phyloP scores from a whole-genome alignment of 2,797 vertebrate genomes.

The Garrulus glandarius region DNA sequence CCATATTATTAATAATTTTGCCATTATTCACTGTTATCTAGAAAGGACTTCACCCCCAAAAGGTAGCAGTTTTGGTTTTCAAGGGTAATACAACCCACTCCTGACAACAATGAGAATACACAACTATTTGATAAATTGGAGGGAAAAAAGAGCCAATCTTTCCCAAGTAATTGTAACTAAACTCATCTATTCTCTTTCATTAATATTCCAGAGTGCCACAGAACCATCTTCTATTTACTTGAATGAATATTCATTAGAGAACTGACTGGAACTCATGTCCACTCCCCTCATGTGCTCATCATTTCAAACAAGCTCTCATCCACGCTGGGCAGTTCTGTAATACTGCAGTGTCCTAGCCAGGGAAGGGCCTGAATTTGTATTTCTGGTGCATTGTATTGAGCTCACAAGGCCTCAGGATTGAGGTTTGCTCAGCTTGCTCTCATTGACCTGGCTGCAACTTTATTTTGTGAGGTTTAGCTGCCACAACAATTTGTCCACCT shows the following conservation, averaged over 20 bases:
- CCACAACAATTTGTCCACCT: background rate
- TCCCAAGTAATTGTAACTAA: background rate
- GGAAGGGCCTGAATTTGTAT: background rate
- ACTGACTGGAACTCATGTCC: background rate
- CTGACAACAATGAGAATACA: background rate
- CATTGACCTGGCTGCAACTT: background rate
- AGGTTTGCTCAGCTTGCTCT: background rate
- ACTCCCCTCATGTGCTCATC: background rate
- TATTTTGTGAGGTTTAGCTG: background rate
- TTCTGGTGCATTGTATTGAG: background rate
- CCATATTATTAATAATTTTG: background rate
- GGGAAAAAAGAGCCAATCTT: background rate
- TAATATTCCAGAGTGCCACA: background rate
- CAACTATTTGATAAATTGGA: background rate
- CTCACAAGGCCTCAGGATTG: background rate
- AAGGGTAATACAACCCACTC: background rate
- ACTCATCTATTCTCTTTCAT: background rate
- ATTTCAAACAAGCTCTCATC: background rate
- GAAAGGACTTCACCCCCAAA: background rate
- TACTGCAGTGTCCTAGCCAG: background rate
- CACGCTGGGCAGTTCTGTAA: background rate
- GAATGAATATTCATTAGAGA: background rate
- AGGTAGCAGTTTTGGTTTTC: background rate
- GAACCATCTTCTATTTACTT: background rate
- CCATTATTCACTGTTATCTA: background rate